Conservation (phyloP, 23 tunicate genomes). For the Diplosoma virens region DNA sequence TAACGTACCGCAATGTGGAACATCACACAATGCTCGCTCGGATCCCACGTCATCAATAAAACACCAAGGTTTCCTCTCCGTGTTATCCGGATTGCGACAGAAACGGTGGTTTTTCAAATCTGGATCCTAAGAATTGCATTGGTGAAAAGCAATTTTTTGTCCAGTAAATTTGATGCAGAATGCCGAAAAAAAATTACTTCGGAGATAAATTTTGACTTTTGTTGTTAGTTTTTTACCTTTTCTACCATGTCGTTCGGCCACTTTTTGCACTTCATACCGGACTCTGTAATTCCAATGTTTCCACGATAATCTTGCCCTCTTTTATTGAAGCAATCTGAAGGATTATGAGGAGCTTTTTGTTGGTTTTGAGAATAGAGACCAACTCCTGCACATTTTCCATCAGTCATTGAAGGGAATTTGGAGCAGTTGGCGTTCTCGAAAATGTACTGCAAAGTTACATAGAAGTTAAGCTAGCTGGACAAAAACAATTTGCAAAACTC, state of each 20-base stretch:
- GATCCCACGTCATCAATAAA: conserved; percentile 42
- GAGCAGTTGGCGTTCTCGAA: conserved; percentile 64
- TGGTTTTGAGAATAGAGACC: conserved; percentile 16
- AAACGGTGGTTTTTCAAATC: conserved; percentile 70
- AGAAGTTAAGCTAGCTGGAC: too few species aligned
- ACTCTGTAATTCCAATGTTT: background rate
- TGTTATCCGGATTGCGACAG: conserved; percentile 68
- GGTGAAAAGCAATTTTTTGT: too few species aligned
- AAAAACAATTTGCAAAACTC: too few species aligned
- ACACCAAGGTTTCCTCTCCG: conserved; percentile 65
- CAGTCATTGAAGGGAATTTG: conserved; percentile 34
- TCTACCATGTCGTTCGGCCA: conserved; percentile 53
- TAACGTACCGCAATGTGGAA: conserved; percentile 42
- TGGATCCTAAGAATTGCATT: conserved; percentile 33
- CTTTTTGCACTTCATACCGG: conserved; percentile 53
- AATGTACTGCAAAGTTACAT: conserved; percentile 43
- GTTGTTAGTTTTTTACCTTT: conserved; percentile 27
- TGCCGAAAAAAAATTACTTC: too few species aligned
- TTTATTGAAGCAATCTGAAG: conserved; percentile 28
- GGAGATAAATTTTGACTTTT: too few species aligned
- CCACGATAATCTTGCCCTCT: conserved; percentile 36
- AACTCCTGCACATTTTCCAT: conserved; percentile 44
- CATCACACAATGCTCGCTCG: conserved; percentile 34
- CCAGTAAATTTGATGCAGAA: too few species aligned
- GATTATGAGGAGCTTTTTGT: background rate